These are phyloP conservation scores for Aplochiton taeniatus DNA, from an alignment of 2,797 vertebrate genomes.

Conservation along the genomic window DNA sequence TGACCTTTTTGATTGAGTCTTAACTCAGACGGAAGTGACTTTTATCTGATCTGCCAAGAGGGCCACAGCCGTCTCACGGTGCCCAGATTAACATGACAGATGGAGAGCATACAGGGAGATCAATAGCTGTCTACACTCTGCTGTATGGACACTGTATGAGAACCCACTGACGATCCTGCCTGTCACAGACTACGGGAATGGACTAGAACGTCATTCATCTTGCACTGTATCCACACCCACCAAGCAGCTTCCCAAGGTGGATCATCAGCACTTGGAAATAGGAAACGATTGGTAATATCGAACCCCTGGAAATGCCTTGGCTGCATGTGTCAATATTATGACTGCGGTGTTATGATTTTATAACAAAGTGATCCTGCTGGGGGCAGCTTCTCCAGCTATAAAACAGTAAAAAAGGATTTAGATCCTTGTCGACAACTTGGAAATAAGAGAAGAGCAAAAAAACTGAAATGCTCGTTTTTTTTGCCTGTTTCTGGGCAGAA, in stretches of 20 bases:
- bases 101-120: constrained; percentile 26
- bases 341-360: constrained; percentile 8
- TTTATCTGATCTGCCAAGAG: constrained; percentile 20
- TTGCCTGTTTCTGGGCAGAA: too few relatives aligned
- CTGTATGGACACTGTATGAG: constrained; percentile 11
- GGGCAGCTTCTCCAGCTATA: neutral
- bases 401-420: neutral
- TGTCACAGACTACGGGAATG: neutral
- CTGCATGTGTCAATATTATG: constrained; percentile 36
- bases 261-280: constrained; percentile 33
- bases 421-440: neutral
- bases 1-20: constrained; percentile 10
- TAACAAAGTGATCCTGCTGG: neutral
- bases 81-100: constrained; percentile 35
- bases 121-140: constrained; percentile 24
- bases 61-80: neutral
- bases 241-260: constrained; percentile 7
- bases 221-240: constrained; percentile 7
- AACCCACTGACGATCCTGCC: constrained; percentile 14
- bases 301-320: constrained; percentile 12
- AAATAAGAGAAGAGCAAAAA: constrained; percentile 1
- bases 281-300: constrained; percentile 29
- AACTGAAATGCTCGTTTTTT: neutral
- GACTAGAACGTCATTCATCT: constrained; percentile 16
- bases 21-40: constrained; percentile 11